Conservation (phyloP, 2,113 vertebrate genomes). For the Orientallactaga bullata region DNA sequence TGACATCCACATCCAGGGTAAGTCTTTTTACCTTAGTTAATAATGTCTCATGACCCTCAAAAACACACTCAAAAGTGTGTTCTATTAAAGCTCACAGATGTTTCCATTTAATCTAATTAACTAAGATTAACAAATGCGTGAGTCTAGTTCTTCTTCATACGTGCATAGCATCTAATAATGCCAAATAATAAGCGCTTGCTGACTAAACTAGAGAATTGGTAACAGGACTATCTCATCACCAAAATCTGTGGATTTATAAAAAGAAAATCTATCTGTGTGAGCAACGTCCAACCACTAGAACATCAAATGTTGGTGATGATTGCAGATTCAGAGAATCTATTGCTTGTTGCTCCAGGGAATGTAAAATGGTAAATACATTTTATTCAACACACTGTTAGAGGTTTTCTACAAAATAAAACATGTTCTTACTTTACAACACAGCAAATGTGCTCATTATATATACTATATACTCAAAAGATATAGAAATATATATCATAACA, state of each 20-base stretch:
- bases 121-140: background rate
- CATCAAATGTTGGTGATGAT: background rate
- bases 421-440: background rate
- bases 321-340: background rate
- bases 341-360: background rate
- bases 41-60: background rate
- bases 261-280: background rate
- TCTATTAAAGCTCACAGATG: background rate
- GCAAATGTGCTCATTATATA: background rate
- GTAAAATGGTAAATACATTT: background rate
- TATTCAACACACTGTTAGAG: too few relatives aligned
- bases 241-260: background rate
- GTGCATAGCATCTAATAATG: background rate
- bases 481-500: too few relatives aligned
- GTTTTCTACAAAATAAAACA: too few relatives aligned
- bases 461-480: background rate
- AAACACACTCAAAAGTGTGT: background rate
- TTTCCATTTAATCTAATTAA: background rate
- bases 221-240: background rate
- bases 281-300: background rate
- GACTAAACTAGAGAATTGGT: background rate
- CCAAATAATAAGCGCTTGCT: background rate
- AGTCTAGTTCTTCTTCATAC: background rate
- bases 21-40: background rate
- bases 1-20: background rate